Conservation (phyloP, 2,113 vertebrate species). For the Seriola aureovittata region DNA sequence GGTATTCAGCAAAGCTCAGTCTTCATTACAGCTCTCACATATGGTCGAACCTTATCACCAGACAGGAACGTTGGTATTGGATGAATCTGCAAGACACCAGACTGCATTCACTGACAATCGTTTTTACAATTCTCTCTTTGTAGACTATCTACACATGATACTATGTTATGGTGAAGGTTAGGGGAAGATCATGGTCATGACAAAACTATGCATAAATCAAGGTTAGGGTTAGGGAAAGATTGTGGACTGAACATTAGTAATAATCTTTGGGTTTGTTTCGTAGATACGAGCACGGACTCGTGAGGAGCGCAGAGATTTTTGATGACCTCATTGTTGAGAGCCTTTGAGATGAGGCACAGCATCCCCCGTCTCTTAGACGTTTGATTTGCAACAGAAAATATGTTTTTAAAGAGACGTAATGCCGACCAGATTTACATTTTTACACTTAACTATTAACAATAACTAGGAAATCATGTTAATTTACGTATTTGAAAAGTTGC, state of each 20-base stretch:
- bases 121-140: neutral
- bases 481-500: too few species aligned
- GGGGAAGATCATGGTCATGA: neutral
- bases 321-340: neutral
- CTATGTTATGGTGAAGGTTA: neutral
- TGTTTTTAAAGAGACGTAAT: too few species aligned
- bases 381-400: too few species aligned
- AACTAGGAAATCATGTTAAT: too few species aligned
- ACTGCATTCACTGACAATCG: neutral
- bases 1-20: slow-evolving; percentile 6
- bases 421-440: too few species aligned
- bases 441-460: too few species aligned
- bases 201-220: neutral
- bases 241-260: neutral
- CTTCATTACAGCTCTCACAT: slow-evolving; percentile 18
- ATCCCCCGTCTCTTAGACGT: too few species aligned
- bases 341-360: too few species aligned
- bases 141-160: too few species aligned
- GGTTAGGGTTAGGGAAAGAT: neutral
- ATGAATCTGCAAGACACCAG: neutral
- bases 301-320: neutral
- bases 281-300: neutral
- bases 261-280: neutral
- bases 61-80: neutral
- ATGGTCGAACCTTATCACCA: neutral